These are phyloP conservation scores for Symphodus melops DNA, from an alignment of 2,113 vertebrate genomes.

Conservation along the genomic window DNA sequence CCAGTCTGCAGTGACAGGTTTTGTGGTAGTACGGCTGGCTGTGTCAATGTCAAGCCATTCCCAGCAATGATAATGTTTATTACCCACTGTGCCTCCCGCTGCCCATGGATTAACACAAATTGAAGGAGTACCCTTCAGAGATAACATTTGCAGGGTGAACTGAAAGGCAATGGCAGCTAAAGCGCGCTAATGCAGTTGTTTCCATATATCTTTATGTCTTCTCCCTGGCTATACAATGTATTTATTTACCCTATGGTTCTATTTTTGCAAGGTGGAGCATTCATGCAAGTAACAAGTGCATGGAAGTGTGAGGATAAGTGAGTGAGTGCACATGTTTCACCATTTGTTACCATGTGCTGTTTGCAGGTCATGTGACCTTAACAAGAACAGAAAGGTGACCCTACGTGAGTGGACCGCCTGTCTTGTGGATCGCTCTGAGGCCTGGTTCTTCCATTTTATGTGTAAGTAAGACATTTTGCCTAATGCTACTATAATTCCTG, in stretches of 20 bases:
- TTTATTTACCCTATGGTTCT: too few relatives aligned
- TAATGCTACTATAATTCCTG: not conserved
- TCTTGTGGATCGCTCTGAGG: conserved; percentile 80
- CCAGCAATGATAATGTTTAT: conserved; percentile 83
- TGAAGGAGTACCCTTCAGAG: conserved; percentile 77
- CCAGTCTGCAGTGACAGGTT: conserved; percentile 66
- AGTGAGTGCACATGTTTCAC: conserved; percentile 13
- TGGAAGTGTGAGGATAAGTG: not conserved
- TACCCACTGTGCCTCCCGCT: conserved; percentile 74
- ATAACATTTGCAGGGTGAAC: conserved; percentile 45
- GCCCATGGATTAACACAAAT: conserved; percentile 78
- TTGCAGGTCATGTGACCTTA: conserved; percentile 80
- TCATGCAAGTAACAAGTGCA: not conserved
- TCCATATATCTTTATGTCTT: not conserved
- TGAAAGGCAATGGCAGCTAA: conserved; percentile 58
- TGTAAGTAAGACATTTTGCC: conserved; percentile 67
- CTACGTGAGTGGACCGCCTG: conserved; percentile 82
- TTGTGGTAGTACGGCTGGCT: conserved; percentile 64
- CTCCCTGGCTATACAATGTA: too few relatives aligned
- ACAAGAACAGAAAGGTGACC: conserved; percentile 83
- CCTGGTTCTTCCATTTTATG: conserved; percentile 76
- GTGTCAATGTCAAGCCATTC: conserved; percentile 82
- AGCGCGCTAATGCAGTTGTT: conserved; percentile 3
- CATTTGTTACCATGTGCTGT: conserved; percentile 18
- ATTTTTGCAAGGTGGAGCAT: too few relatives aligned